Evolutionary conservation across 2,888 invertebrate species (phyloP).

Genomic region (Conchocele bisecta): DNA sequence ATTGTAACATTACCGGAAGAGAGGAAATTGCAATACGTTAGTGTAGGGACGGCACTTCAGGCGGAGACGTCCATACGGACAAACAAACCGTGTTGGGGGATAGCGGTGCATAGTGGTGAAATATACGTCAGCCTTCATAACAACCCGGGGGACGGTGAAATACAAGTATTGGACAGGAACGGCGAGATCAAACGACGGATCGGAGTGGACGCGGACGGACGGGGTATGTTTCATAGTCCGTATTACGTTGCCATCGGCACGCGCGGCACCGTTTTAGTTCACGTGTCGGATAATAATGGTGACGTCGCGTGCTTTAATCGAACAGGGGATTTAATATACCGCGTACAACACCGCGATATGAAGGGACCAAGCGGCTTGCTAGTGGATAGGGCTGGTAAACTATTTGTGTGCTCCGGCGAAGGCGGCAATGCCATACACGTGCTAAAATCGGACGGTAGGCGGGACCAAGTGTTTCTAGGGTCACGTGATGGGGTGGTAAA

Average conservation of each 20-base stretch:
- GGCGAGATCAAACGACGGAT: neutral
- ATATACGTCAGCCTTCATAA: neutral
- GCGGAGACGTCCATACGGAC: neutral
- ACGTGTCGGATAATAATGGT: no score
- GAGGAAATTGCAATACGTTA: neutral
- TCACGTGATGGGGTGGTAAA: no score
- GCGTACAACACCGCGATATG: no score
- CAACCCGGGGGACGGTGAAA: neutral
- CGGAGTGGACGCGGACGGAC: neutral
- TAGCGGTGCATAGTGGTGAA: neutral
- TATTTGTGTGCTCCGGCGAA: no score
- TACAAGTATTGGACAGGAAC: neutral
- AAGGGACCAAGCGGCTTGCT: no score
- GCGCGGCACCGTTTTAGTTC: no score
- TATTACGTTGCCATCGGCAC: neutral
- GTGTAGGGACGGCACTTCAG: neutral
- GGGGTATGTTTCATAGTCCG: neutral
- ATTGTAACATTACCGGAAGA: neutral
- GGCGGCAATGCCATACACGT: no score
- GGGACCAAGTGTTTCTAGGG: no score
- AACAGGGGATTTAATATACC: no score
- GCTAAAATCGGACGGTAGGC: no score
- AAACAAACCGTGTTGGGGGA: neutral
- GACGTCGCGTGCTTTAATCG: no score
- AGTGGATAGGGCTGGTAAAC: no score